Base-by-base conservation (phyloP, 1,140 invertebrate genomes). In the Calycopis cecrops region DNA sequence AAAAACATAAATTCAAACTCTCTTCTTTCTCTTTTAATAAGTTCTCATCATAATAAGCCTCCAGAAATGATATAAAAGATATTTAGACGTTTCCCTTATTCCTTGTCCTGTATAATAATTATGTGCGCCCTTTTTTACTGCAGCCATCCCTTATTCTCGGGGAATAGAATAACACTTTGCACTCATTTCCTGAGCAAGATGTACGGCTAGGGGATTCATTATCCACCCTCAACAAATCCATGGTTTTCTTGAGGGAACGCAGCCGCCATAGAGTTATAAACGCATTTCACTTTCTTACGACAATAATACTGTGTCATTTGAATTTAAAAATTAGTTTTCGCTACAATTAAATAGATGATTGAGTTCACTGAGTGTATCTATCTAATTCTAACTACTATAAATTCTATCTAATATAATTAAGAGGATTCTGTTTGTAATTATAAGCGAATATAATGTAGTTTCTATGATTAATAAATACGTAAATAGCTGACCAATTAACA, bases 121-220 rank as follows among this genome's bases (percentile, higher is more conserved):
- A 44, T 35, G 54, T 38, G 34, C 57, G 48, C 51, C 57, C 51
- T 57, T 47, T 63, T 64, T 59, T 42, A 33, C 38, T 48, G 47
- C 54, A n/a, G 34, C 63, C 70, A 48, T 61, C 18, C 55, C 52
- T 63, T 65, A 64, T 62, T 61, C 55, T 60, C 44, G 48, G 71
- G 61, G 68, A 74, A 73, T 79, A 73, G 76, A 82, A 85, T 81
- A 85, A 83, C 82, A 82, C 73, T 83, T 82, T 79, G 72, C 69
- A 69, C 63, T 69, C 70, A 85, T 84, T 85, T 85, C 82, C 80
- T 65, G 68, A 63, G 61, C 61, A 75, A 76, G 77, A 84, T 78
- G 79, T 82, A 73, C 67, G 67, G 77, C 57, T 59, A 72, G 72
- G 72, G 76, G 80, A 82, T 81, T 79, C 78, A 83, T 82, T 80